Percentiles rank a stretch among this genome's conserved stretches.
phyloP scores from a whole-genome alignment of 2,113 vertebrate species.

The Lampris incognitus region DNA sequence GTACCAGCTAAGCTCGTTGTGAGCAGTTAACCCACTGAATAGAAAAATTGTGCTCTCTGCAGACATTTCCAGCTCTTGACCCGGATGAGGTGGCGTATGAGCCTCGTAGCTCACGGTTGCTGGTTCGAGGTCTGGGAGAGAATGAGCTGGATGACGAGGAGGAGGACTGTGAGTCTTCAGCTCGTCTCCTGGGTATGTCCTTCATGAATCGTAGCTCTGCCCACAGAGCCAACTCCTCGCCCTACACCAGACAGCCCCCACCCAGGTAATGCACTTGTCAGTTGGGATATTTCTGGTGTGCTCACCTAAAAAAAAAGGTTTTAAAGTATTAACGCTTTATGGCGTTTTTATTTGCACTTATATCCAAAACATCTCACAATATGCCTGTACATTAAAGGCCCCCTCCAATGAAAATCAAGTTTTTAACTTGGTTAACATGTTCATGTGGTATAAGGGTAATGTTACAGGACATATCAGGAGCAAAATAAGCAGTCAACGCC shows the following conservation, averaged over 20 bases:
- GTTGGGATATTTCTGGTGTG: background rate
- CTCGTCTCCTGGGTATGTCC: conserved; percentile 95
- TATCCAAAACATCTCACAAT: background rate
- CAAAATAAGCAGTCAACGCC: too few relatives aligned
- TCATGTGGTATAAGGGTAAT: too few relatives aligned
- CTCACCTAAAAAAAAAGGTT: background rate
- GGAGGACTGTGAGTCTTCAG: conserved; percentile 95
- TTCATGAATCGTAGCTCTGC: conserved; percentile 96
- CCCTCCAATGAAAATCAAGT: too few relatives aligned
- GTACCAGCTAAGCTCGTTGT: background rate
- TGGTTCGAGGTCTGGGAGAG: conserved; percentile 94
- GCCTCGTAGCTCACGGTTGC: conserved; percentile 91
- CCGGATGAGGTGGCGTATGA: conserved; percentile 93
- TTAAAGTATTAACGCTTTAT: background rate
- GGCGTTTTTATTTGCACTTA: background rate
- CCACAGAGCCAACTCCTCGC: conserved; percentile 80
- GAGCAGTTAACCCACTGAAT: too few relatives aligned
- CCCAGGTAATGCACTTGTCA: conserved; percentile 58
- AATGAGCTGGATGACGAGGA: conserved; percentile 96
- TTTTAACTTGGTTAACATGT: too few relatives aligned
- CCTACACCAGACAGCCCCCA: conserved; percentile 83
- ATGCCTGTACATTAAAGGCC: background rate
- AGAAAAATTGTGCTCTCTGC: background rate
- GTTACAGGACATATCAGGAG: too few relatives aligned
- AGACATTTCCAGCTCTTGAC: conserved; percentile 84